A percentile compares a stretch with the other conserved stretches of the same genome.
Evolutionary conservation across 2,888 invertebrate genomes (phyloP).

Genomic region (Rhagonycha lutea): DNA sequence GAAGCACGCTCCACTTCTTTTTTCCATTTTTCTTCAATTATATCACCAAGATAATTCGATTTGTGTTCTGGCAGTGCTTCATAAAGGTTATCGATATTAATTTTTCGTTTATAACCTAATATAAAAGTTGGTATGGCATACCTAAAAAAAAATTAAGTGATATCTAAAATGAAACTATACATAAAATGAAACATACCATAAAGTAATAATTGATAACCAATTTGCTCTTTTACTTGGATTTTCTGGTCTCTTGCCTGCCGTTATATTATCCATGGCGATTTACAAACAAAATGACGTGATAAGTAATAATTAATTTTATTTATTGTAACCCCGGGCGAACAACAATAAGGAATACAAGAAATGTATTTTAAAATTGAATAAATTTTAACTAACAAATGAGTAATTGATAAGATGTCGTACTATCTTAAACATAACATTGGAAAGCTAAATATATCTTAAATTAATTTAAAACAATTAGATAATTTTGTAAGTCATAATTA

Average conservation of each 20-base stretch:
- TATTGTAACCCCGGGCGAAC: no score
- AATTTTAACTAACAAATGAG: neutral
- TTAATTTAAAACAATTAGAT: neutral
- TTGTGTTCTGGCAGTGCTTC: slow-evolving; percentile 53
- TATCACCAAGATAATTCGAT: slow-evolving; percentile 53
- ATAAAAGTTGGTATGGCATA: slow-evolving; percentile 57
- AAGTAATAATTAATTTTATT: no score
- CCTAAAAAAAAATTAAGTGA: slow-evolving; percentile 44
- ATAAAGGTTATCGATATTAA: slow-evolving; percentile 56
- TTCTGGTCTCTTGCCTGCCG: neutral
- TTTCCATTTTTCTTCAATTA: slow-evolving; percentile 49
- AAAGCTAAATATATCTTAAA: no score
- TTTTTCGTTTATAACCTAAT: slow-evolving; percentile 53
- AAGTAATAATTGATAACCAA: neutral
- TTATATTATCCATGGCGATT: neutral
- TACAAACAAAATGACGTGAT: neutral
- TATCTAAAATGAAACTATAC: neutral
- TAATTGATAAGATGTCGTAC: neutral
- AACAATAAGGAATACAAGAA: no score
- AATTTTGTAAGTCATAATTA: slow-evolving; percentile 46
- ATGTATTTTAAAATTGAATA: no score
- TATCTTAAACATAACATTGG: neutral
- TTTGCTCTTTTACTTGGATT: neutral
- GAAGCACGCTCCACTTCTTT: slow-evolving; percentile 30
- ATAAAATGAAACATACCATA: neutral